phyloP scores from a whole-genome alignment of 2,888 invertebrate species.

The Villa cingulata region DNA sequence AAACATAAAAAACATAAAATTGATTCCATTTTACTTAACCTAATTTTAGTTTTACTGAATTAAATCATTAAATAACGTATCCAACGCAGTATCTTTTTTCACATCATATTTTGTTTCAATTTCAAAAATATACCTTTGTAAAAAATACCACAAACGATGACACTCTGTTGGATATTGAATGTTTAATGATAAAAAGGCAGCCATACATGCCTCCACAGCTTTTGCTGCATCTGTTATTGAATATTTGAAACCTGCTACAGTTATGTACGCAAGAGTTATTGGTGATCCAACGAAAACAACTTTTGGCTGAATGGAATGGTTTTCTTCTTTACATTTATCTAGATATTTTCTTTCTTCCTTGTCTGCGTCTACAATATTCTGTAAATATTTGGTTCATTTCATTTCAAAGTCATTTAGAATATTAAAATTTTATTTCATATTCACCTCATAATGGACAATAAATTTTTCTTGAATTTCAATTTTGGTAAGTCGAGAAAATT shows the following conservation, averaged over 20 bases:
- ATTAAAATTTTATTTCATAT: too few species aligned
- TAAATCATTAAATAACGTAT: too few species aligned
- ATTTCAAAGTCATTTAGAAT: too few species aligned
- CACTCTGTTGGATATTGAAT: not conserved
- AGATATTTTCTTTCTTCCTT: not conserved
- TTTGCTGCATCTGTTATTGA: too few species aligned
- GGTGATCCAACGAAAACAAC: not conserved
- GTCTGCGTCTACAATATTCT: not conserved
- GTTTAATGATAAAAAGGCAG: not conserved
- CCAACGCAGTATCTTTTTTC: too few species aligned
- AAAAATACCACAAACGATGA: not conserved
- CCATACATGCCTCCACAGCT: too few species aligned
- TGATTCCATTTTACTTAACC: too few species aligned
- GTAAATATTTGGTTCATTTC: not conserved
- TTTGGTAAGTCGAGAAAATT: not conserved
- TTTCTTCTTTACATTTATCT: not conserved
- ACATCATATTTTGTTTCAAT: not conserved
- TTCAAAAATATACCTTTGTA: not conserved
- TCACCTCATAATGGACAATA: not conserved
- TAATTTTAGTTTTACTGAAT: not conserved
- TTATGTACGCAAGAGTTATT: too few species aligned
- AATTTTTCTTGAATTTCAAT: constrained; percentile 1
- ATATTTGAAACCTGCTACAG: too few species aligned
- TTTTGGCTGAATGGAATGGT: not conserved
- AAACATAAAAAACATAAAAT: too few species aligned